These are phyloP conservation scores for Petrocephalus microphthalmus DNA, from an alignment of 2,113 vertebrate genomes.

Conservation along the genomic window DNA sequence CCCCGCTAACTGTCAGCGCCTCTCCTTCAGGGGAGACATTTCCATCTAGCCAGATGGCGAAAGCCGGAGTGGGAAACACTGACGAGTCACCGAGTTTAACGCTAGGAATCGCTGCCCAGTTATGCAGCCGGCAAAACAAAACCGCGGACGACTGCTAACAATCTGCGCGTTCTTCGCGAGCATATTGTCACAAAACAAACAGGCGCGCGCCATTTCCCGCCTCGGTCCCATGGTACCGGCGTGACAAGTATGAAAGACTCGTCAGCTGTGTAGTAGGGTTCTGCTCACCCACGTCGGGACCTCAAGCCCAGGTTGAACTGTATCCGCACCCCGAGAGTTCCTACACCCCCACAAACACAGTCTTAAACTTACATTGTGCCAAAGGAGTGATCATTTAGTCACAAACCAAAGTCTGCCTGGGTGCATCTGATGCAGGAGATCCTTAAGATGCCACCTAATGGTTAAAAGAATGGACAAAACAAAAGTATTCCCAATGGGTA, in stretches of 20 bases:
- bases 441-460: neutral
- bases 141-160: neutral
- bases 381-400: neutral
- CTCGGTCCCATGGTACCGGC: neutral
- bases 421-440: neutral
- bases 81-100: neutral
- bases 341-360: neutral
- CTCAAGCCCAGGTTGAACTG: neutral
- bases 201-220: neutral
- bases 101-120: slow-evolving; percentile 13
- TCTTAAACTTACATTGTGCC: neutral
- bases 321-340: neutral
- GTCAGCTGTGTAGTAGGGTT: neutral
- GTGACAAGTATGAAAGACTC: neutral
- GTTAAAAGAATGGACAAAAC: neutral
- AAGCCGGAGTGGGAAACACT: neutral
- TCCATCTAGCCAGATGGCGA: neutral
- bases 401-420: neutral
- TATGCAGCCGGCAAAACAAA: neutral
- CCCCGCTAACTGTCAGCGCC: neutral
- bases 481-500: neutral
- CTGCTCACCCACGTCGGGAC: neutral
- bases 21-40: slow-evolving; percentile 6
- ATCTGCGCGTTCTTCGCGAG: neutral
- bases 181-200: neutral